These are phyloP conservation scores for Drosophila truncata DNA, from an alignment of 1,140 invertebrate species.

Conservation along the genomic window DNA sequence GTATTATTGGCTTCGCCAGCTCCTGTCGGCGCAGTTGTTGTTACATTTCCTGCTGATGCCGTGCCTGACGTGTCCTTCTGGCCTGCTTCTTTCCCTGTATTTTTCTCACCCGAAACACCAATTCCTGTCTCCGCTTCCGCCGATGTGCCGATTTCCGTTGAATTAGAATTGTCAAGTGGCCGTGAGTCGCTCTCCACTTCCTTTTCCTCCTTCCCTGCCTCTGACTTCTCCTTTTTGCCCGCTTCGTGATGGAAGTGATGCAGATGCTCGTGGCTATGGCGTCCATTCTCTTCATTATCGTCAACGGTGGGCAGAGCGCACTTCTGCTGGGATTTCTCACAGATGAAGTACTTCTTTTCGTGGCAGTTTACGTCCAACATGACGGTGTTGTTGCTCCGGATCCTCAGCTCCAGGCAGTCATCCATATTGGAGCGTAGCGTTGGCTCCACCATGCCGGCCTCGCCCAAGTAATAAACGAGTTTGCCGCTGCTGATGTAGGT, in stretches of 20 bases:
- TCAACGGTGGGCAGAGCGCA: slow-evolving; percentile 36
- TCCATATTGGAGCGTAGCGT: slow-evolving; percentile 61
- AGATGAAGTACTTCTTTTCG: slow-evolving; percentile 66
- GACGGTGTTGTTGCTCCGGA: slow-evolving; percentile 40
- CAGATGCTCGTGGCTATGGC: slow-evolving; percentile 72
- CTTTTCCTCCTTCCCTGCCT: neutral
- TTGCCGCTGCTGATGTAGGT: slow-evolving; percentile 59
- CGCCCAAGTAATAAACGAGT: slow-evolving; percentile 39
- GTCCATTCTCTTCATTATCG: neutral
- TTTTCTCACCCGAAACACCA: neutral
- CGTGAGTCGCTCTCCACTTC: slow-evolving; percentile 59
- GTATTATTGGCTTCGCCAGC: neutral
- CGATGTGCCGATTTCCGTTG: slow-evolving; percentile 47
- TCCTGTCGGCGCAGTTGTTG: neutral
- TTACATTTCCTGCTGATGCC: neutral
- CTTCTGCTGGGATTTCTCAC: slow-evolving; percentile 26
- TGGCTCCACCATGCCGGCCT: slow-evolving; percentile 11
- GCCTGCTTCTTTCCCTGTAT: neutral
- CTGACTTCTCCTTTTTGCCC: slow-evolving; percentile 11
- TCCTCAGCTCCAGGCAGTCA: slow-evolving; percentile 62
- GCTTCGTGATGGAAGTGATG: slow-evolving; percentile 72
- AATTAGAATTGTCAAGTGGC: slow-evolving; percentile 64
- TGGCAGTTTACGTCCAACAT: slow-evolving; percentile 64
- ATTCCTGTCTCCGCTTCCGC: neutral
- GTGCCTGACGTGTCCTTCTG: neutral